Conservation (phyloP, 2,888 invertebrate genomes). For the Agriotes lineatus region DNA sequence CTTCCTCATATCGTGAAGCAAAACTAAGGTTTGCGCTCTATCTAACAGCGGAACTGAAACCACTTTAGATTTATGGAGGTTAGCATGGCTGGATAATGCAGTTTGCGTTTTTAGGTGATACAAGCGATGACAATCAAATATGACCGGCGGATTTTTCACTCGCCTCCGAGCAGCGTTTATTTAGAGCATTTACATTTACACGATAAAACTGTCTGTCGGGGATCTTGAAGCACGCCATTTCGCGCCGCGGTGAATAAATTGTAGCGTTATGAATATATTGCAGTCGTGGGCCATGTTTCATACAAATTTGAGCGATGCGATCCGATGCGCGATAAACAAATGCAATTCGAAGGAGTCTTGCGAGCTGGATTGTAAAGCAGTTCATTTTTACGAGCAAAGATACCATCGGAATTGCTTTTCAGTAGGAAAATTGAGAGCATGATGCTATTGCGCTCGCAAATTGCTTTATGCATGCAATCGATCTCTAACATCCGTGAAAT, state of each 20-base stretch:
- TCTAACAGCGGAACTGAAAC: too few relatives aligned
- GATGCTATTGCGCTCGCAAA: constrained; percentile 17
- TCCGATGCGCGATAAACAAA: not conserved
- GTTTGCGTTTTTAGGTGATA: too few relatives aligned
- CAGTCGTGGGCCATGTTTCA: not conserved
- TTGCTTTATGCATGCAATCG: constrained; percentile 29
- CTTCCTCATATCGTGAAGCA: too few relatives aligned
- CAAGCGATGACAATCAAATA: too few relatives aligned
- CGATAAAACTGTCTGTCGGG: constrained; percentile 3
- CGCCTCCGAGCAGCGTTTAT: not conserved
- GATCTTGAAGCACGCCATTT: not conserved
- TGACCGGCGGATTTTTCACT: too few relatives aligned
- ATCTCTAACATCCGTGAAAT: constrained; percentile 19
- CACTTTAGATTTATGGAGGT: too few relatives aligned
- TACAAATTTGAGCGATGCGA: not conserved
- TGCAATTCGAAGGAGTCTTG: not conserved
- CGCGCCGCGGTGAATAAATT: not conserved
- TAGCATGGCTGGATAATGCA: too few relatives aligned
- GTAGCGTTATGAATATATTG: constrained; percentile 8
- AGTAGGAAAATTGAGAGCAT: constrained; percentile 17
- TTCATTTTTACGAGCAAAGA: constrained; percentile 25
- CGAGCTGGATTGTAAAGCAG: constrained; percentile 13
- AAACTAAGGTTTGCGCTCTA: too few relatives aligned
- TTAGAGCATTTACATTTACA: not conserved
- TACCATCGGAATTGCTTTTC: constrained; percentile 25